phyloP scores from a whole-genome alignment of 2,113 vertebrate genomes.

The Prunella fulvescens region DNA sequence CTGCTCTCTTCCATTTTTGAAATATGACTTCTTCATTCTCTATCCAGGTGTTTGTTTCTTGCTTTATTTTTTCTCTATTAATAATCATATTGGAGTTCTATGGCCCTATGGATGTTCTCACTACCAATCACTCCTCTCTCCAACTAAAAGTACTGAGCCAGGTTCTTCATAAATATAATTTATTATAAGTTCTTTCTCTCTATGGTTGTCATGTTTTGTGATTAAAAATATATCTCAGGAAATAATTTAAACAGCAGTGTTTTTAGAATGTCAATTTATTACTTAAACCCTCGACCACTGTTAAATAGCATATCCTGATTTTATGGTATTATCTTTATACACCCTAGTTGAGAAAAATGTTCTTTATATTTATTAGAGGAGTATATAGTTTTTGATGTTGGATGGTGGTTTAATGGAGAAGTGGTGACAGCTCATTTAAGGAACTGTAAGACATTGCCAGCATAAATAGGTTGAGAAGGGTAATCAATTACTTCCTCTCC shows the following conservation, averaged over 20 bases:
- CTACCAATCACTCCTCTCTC: background rate
- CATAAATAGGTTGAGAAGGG: background rate
- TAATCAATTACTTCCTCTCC: constrained; percentile 19
- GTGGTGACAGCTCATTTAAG: constrained; percentile 9
- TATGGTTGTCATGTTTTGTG: background rate
- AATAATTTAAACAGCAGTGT: background rate
- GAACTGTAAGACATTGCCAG: background rate
- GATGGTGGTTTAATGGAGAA: constrained; percentile 24
- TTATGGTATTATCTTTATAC: background rate
- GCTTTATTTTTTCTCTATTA: background rate
- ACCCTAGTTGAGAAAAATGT: background rate
- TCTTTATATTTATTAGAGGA: background rate
- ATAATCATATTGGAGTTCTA: background rate
- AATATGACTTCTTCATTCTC: background rate
- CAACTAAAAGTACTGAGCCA: background rate
- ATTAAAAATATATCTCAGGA: constrained; percentile 14
- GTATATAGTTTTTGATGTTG: background rate
- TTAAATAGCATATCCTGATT: constrained; percentile 2
- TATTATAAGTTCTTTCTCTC: background rate
- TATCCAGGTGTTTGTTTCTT: background rate
- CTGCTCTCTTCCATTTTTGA: background rate
- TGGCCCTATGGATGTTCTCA: background rate
- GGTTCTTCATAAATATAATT: constrained; percentile 10
- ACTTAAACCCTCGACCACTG: background rate
- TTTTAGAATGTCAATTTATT: background rate